phyloP scores from a whole-genome alignment of 2,113 vertebrate genomes.

The Pholis gunnellus region DNA sequence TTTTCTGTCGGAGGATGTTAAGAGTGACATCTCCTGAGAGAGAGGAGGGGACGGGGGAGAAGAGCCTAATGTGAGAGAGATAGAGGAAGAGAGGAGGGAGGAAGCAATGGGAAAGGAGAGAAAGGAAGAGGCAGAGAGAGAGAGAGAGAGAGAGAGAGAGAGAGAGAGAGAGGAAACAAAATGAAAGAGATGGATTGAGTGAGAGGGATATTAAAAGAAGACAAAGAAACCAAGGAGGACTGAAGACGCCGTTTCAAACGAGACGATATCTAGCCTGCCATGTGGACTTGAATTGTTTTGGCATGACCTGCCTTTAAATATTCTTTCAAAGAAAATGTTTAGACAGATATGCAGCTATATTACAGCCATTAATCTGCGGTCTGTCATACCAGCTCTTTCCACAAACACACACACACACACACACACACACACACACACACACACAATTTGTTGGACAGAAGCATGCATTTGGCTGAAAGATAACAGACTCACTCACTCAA shows the following conservation, averaged over 20 bases:
- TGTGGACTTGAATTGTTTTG: constrained; percentile 57
- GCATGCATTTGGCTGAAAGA: constrained; percentile 5
- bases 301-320: constrained; percentile 55
- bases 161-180: constrained; percentile 7
- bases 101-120: background rate
- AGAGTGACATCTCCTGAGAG: constrained; percentile 58
- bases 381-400: constrained; percentile 51
- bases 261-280: constrained; percentile 33
- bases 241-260: constrained; percentile 16
- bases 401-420: constrained; percentile 16
- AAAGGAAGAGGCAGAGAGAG: constrained; percentile 3
- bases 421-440: constrained; percentile 19
- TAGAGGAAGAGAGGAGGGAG: constrained; percentile 1
- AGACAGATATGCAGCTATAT: constrained; percentile 63
- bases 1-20: constrained; percentile 67
- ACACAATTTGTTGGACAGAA: constrained; percentile 32
- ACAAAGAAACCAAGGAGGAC: constrained; percentile 2
- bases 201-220: constrained; percentile 6
- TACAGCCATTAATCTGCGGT: constrained; percentile 56
- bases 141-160: constrained; percentile 4
- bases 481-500: constrained; percentile 1
- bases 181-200: constrained; percentile 21
- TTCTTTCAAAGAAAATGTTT: constrained; percentile 75
- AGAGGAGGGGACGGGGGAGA: background rate
- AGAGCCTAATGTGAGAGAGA: background rate